A percentile compares a stretch with the other conserved stretches of the same genome.
Evolutionary conservation across 1,140 invertebrate species (phyloP).

Genomic region (Danaus melanippus): DNA sequence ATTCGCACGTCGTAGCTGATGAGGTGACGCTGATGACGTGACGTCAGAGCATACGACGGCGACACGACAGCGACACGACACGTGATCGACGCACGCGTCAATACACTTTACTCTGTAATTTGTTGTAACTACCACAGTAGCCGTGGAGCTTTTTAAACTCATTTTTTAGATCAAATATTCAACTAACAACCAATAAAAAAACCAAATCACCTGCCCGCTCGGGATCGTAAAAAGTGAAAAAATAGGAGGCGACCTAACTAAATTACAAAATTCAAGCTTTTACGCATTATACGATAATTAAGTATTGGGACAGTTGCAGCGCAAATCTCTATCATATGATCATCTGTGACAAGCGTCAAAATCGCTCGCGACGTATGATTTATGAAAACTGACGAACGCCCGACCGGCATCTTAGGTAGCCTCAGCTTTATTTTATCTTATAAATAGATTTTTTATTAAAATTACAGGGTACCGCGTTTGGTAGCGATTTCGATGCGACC

Average conservation of each 20-base stretch:
- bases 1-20: slow-evolving; percentile 44
- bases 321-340: slow-evolving; percentile 50
- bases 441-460: slow-evolving; percentile 71
- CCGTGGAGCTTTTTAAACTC: slow-evolving; percentile 19
- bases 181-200: slow-evolving; percentile 28
- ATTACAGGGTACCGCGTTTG: slow-evolving; percentile 67
- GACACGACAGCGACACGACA: slow-evolving; percentile 10
- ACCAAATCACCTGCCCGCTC: slow-evolving; percentile 48
- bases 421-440: slow-evolving; percentile 63
- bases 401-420: slow-evolving; percentile 62
- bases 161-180: slow-evolving; percentile 33
- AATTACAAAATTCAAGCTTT: slow-evolving; percentile 65
- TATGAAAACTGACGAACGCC: slow-evolving; percentile 61
- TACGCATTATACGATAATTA: slow-evolving; percentile 62
- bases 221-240: slow-evolving; percentile 54
- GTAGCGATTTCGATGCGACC: slow-evolving; percentile 53
- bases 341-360: slow-evolving; percentile 57
- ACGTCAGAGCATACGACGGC: slow-evolving; percentile 3
- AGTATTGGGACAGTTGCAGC: slow-evolving; percentile 26
- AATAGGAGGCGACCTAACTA: slow-evolving; percentile 67
- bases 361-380: slow-evolving; percentile 46
- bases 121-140: slow-evolving; percentile 60
- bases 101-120: slow-evolving; percentile 63
- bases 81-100: slow-evolving; percentile 39
- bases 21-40: slow-evolving; percentile 30